A percentile compares a stretch with the other conserved stretches of the same genome.
phyloP scores from a whole-genome alignment of 1,140 invertebrate species.

The Zaprionus capensis region DNA sequence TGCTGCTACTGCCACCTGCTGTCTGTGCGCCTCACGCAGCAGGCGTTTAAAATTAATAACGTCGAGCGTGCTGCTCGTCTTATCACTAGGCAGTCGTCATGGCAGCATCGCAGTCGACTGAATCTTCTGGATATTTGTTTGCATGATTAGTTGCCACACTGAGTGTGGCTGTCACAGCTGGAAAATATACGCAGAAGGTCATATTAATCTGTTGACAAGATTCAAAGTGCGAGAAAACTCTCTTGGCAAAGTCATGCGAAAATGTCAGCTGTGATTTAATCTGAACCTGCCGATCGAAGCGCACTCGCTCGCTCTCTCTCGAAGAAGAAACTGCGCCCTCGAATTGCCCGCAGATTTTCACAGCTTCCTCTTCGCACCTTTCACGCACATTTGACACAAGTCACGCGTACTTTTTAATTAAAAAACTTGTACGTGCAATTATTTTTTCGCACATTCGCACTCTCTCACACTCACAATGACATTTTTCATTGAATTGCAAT shows the following conservation, averaged over 20 bases:
- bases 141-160: constrained; percentile 50
- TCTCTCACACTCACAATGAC: constrained; percentile 25
- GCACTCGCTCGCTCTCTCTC: too few relatives aligned
- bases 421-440: constrained; percentile 79
- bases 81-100: constrained; percentile 36
- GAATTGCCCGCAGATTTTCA: constrained; percentile 8
- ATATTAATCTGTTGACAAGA: not conserved
- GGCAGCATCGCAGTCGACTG: constrained; percentile 5
- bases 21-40: constrained; percentile 60
- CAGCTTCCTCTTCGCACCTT: constrained; percentile 35
- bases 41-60: constrained; percentile 80
- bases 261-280: constrained; percentile 14
- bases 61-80: constrained; percentile 49
- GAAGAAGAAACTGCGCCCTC: not conserved
- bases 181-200: not conserved
- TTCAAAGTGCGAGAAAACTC: not conserved
- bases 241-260: not conserved
- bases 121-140: constrained; percentile 46
- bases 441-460: constrained; percentile 43
- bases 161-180: not conserved
- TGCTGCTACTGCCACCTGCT: constrained; percentile 60
- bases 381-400: constrained; percentile 71
- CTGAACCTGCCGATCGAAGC: not conserved
- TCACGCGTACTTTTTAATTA: constrained; percentile 79
- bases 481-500: constrained; percentile 56